phyloP scores from a whole-genome alignment of 2,888 invertebrate genomes.

The Biston stratarius region DNA sequence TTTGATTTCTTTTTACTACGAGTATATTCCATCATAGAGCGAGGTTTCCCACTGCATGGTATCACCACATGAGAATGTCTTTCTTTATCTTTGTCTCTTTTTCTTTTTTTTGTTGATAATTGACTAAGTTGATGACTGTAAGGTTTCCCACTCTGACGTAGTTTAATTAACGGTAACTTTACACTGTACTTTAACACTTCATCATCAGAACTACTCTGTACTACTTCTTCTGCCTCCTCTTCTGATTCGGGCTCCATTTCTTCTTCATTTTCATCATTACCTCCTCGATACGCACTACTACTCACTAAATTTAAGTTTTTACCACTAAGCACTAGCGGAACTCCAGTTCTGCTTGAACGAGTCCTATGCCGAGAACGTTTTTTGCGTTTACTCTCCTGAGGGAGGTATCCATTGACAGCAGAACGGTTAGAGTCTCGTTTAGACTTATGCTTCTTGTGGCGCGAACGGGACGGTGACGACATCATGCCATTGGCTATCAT shows the following conservation, averaged over 20 bases:
- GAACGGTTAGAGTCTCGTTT: slow-evolving; percentile 68
- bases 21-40: slow-evolving; percentile 81
- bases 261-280: slow-evolving; percentile 64
- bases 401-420: slow-evolving; percentile 71
- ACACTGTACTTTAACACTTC: slow-evolving; percentile 80
- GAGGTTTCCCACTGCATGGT: slow-evolving; percentile 83
- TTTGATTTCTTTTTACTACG: slow-evolving; percentile 82
- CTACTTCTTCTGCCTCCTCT: slow-evolving; percentile 58
- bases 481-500: slow-evolving; percentile 68
- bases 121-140: slow-evolving; percentile 86
- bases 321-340: slow-evolving; percentile 80
- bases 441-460: slow-evolving; percentile 78
- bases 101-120: slow-evolving; percentile 83
- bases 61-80: slow-evolving; percentile 73
- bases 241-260: slow-evolving; percentile 55
- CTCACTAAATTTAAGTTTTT: slow-evolving; percentile 84
- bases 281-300: slow-evolving; percentile 77
- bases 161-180: slow-evolving; percentile 80
- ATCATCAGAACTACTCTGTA: slow-evolving; percentile 78
- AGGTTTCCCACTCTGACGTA: slow-evolving; percentile 81
- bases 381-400: slow-evolving; percentile 74
- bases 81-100: slow-evolving; percentile 76
- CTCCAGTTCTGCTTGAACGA: slow-evolving; percentile 68
- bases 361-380: slow-evolving; percentile 74
- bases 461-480: slow-evolving; percentile 67